phyloP scores from a whole-genome alignment of 2,888 invertebrate species.

The Carabus problematicus region DNA sequence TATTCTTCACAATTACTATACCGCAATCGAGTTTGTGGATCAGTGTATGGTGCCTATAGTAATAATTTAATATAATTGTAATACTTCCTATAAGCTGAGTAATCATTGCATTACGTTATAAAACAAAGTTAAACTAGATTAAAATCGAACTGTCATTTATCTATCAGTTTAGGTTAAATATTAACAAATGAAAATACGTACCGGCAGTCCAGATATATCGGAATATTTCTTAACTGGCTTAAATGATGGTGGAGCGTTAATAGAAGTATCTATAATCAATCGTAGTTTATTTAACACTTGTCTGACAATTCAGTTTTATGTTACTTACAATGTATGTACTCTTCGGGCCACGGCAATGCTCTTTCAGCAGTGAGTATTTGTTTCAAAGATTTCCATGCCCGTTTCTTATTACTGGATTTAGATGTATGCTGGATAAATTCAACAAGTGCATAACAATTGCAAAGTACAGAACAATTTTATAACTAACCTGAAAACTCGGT shows the following conservation, averaged over 20 bases:
- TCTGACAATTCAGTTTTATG: constrained; percentile 14
- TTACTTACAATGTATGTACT: constrained; percentile 76
- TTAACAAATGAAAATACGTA: constrained; percentile 52
- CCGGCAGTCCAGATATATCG: constrained; percentile 86
- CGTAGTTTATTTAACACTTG: constrained; percentile 28
- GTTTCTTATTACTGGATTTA: constrained; percentile 72
- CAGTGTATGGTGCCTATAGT: constrained; percentile 79
- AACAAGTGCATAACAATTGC: constrained; percentile 48
- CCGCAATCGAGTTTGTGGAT: constrained; percentile 87
- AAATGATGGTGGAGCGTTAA: constrained; percentile 92
- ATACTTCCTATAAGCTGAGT: constrained; percentile 37
- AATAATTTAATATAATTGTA: constrained; percentile 42
- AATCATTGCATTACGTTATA: neutral
- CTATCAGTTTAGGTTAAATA: neutral
- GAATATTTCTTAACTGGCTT: constrained; percentile 93
- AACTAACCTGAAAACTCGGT: constrained; percentile 50
- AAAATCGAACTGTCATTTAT: neutral
- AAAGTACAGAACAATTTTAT: neutral
- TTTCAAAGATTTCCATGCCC: constrained; percentile 87
- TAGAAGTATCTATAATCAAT: constrained; percentile 74
- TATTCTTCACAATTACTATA: constrained; percentile 90
- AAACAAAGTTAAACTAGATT: neutral
- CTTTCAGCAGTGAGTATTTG: constrained; percentile 86
- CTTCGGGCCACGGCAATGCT: constrained; percentile 77
- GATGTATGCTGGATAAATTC: constrained; percentile 59